Conservation (phyloP, 2,113 vertebrate species). For the Melanerpes formicivorus region DNA sequence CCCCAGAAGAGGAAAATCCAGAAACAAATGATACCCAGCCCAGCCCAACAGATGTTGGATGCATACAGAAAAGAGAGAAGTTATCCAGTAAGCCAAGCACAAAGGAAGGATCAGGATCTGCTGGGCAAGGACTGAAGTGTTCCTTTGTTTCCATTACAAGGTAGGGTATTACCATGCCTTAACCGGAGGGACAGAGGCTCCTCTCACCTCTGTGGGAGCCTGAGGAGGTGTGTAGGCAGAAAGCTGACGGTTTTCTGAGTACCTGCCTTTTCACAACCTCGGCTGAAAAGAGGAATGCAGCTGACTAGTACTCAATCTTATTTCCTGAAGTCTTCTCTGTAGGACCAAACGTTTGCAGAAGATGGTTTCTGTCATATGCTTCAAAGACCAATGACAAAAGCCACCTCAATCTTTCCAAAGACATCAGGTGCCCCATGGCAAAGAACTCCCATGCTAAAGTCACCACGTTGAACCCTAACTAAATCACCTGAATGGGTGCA, state of each 20-base stretch:
- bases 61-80: background rate
- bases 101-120: background rate
- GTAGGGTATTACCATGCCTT: background rate
- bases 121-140: background rate
- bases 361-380: background rate
- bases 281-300: background rate
- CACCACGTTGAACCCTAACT: background rate
- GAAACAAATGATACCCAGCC: background rate
- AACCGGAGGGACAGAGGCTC: background rate
- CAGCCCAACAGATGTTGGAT: background rate
- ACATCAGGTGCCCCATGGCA: background rate
- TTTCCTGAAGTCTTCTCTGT: background rate
- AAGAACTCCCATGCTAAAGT: background rate
- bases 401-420: background rate
- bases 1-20: background rate
- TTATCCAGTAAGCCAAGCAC: background rate
- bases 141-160: background rate
- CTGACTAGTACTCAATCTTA: background rate
- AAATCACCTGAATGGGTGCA: background rate
- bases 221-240: accelerated
- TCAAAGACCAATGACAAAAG: background rate
- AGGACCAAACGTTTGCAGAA: background rate
- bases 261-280: background rate
- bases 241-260: background rate
- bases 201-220: background rate